Percentiles rank a stretch among this genome's conserved stretches.
Conservation (phyloP, 1,140 invertebrate genomes). For the Aphelinus certus region DNA sequence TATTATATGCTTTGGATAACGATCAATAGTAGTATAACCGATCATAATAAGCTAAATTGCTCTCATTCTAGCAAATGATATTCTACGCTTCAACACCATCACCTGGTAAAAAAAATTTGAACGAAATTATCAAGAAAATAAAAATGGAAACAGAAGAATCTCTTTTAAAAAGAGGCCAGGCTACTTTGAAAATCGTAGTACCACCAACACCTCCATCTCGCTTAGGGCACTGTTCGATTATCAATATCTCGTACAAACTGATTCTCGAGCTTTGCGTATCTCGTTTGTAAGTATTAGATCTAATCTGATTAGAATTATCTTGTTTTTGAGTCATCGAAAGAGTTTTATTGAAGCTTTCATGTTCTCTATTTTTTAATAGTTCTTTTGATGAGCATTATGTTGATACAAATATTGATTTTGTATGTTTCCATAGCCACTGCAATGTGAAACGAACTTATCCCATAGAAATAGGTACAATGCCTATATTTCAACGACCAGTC, state of each 20-base stretch:
- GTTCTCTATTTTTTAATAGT: not conserved
- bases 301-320: not conserved
- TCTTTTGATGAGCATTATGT: not conserved
- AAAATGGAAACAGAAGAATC: slow-evolving; percentile 20
- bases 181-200: slow-evolving; percentile 37
- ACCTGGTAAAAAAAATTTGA: not conserved
- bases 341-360: not conserved
- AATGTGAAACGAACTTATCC: slow-evolving; percentile 40
- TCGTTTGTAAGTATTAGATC: slow-evolving; percentile 38
- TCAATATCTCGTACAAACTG: slow-evolving; percentile 43
- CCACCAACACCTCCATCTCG: slow-evolving; percentile 46
- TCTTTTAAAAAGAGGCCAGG: slow-evolving; percentile 31
- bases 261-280: slow-evolving; percentile 32
- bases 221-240: slow-evolving; percentile 43
- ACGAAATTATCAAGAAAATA: slow-evolving; percentile 23
- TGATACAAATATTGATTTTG: slow-evolving; percentile 13
- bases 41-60: too few species aligned
- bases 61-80: not conserved
- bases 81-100: slow-evolving; percentile 16
- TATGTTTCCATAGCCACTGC: slow-evolving; percentile 37
- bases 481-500: slow-evolving; percentile 28
- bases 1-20: too few species aligned
- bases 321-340: not conserved
- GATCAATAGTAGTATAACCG: too few species aligned
- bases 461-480: slow-evolving; percentile 48